Base-by-base conservation (phyloP, 1,140 invertebrate genomes). In the Drosophila chauvacae region DNA sequence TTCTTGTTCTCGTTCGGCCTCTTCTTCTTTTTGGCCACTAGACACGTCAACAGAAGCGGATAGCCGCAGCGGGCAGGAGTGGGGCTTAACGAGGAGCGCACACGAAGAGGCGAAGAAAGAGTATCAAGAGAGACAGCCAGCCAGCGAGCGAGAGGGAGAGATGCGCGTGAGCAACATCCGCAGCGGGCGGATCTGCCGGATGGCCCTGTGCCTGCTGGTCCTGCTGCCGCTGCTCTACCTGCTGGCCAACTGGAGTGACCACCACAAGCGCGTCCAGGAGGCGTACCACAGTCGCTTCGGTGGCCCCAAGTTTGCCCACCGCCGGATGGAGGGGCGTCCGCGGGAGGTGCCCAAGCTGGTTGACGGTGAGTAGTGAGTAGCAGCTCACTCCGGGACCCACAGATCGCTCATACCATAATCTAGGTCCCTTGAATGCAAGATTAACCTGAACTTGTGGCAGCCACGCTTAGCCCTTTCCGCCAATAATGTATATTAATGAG, bases 161-260 rank as follows among this genome's bases (percentile, higher is more conserved):
- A 93, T 93, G 92, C 92, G 92, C 64, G 69, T 93, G 18, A 92
- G 88, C 57, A 92, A 91, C 66, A 78, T 93, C 53, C 88, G 93
- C 56, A 93, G 91, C 74, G 91, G 92, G 7, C 82, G 93, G 61
- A 85, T 93, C 50, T 91, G 93, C 65, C 86, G 93, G 51, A 35
- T 93, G 53, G 76, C 57, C 10, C 59, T 91, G 4, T 87, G 86
- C 33, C 66, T 91, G 26, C 59, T 88, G 53, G 81, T 92, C 30
- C 79, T 93, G 41, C 39, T 93, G 20, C 87, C 92, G 48, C 64
- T 94, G 20, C 62, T 93, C 13, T 94, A 93, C 74, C 76, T 94
- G 45, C 44, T 94, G 58, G 77, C 91, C 59, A 93, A 93, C 45
- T 93, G 92, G 83, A 87, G 91, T 13, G 91, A 92, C 63, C 80